Percentiles rank a stretch among this genome's conserved stretches.
Conservation (phyloP, 2,797 vertebrate genomes). For the Agapornis canus region DNA sequence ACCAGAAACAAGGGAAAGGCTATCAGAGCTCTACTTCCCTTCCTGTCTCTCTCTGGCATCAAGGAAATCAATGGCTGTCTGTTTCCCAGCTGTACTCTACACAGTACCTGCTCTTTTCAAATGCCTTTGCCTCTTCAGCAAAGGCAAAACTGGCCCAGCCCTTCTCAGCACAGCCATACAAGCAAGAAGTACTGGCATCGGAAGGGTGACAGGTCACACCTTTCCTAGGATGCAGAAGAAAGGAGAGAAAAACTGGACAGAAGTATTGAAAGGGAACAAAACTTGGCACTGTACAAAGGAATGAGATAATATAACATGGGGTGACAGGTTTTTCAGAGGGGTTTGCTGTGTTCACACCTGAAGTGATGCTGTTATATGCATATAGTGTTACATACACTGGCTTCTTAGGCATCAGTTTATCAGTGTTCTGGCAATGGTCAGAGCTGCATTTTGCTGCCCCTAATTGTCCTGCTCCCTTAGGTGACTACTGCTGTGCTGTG, state of each 20-base stretch:
- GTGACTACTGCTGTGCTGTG: neutral
- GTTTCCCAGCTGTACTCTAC: neutral
- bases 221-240: neutral
- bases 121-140: neutral
- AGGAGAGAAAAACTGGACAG: neutral
- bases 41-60: neutral
- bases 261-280: neutral
- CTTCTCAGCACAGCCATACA: neutral
- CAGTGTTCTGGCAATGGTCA: neutral
- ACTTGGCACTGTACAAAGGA: neutral
- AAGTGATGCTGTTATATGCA: neutral
- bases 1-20: neutral
- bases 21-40: neutral
- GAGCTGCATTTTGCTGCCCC: neutral
- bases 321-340: neutral
- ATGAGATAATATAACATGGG: neutral
- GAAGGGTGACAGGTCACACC: neutral
- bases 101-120: neutral
- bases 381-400: rapidly evolving
- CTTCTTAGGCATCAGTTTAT: neutral
- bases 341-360: neutral
- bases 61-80: neutral
- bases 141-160: neutral
- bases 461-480: neutral
- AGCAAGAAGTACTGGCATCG: neutral